Evolutionary conservation across 2,797 vertebrate genomes (phyloP).

Genomic region (Buceros bicornis): DNA sequence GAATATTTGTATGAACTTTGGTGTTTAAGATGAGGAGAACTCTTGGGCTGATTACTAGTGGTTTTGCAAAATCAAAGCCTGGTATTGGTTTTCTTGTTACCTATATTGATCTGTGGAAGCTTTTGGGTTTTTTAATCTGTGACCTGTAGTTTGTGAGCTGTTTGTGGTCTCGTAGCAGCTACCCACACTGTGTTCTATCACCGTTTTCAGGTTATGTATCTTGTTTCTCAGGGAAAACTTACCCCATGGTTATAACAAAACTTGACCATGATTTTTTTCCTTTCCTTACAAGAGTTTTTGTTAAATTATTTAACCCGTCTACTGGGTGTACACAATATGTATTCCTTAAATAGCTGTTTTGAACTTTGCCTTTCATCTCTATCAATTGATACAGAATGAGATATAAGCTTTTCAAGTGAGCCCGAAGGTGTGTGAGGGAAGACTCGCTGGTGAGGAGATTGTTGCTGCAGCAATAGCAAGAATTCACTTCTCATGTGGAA

Average conservation of each 20-base stretch:
- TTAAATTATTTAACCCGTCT: background rate
- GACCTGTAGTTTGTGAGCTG: background rate
- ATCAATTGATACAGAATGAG: background rate
- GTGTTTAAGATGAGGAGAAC: background rate
- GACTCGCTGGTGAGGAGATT: background rate
- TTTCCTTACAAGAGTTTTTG: background rate
- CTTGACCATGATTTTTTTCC: rapidly evolving
- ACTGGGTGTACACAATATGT: rapidly evolving
- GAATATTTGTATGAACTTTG: constrained; percentile 4
- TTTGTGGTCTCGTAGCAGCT: background rate
- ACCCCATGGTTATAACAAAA: background rate
- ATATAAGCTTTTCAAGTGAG: background rate
- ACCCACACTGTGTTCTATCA: background rate
- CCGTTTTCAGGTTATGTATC: rapidly evolving
- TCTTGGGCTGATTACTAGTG: background rate
- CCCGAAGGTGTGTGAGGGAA: background rate
- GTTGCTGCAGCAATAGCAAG: background rate
- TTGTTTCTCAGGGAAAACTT: background rate
- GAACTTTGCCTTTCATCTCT: background rate
- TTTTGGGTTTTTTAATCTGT: background rate
- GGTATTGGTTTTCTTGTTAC: background rate
- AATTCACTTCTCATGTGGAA: background rate
- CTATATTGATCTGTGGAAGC: background rate
- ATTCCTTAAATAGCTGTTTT: background rate
- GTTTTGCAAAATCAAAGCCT: background rate